Base-by-base conservation (phyloP, 2,888 invertebrate species). In the Ferrisia virgata region DNA sequence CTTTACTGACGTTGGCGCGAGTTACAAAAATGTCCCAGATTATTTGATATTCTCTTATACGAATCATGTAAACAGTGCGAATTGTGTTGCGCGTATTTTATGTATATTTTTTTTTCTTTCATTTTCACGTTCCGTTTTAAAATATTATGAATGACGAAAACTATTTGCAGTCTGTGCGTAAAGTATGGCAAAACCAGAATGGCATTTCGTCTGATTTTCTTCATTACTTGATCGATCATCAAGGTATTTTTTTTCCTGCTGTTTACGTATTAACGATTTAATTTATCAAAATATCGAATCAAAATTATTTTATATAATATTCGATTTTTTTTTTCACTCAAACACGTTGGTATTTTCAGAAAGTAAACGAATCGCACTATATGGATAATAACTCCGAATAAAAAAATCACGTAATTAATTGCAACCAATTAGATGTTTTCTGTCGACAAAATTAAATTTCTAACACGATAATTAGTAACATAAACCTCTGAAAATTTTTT, bases 121-220 rank as follows among this genome's bases (percentile, higher is more conserved):
- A 11, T 64, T 64, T 64, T 28, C 3, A 36, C 72, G 64, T 64
- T 64, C 64, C 13, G 79, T 79, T 39, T 78, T 25, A 25, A 28
- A 9, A 39, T n/a, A 69, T 72, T 76, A 83, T 83, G 83, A 76
- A 39, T 33, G 85, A 82, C 82, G 84, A 85, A 25, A 85, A 84
- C 53, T 76, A 84, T 11, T 85, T 88, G n/a, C 88, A 88, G 85
- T 86, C 87, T 64, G 86, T 89, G 40, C 87, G 88, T 85, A 86
- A 87, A 36, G 87, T 87, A 11, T 89, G 89, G 89, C 87, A 86
- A 0, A 87, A 87, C 31, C 87, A 88, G 84, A 87, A 89, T 69
- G 89, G 88, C 85, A 86, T 89, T 28, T 88, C 90, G 85, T 88
- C 88, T 2, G 89, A 90, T 82, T 91, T 90, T 86, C 87, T 91